Evolutionary conservation across 30 jellyfish, hydroid and myxozoan species (phyloP).

Genomic region (Aurelia sp.): DNA sequence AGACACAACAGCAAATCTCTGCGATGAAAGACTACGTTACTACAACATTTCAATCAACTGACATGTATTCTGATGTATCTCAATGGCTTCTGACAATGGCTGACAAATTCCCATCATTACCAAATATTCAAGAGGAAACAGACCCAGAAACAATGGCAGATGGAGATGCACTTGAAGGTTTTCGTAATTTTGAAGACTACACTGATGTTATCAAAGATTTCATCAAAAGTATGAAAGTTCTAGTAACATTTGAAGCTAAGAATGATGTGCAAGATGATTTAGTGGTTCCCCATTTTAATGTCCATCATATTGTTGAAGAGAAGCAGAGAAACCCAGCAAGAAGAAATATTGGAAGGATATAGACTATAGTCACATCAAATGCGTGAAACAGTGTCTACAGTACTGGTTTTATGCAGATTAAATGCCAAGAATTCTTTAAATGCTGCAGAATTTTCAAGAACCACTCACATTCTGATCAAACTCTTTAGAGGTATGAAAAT

Average conservation of each 20-base stretch:
- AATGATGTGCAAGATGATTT: conserved; percentile 32
- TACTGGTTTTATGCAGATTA: not conserved
- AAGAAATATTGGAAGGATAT: conserved; percentile 31
- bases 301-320: not conserved
- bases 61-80: conserved; percentile 12
- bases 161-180: not conserved
- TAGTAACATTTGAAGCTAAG: conserved; percentile 27
- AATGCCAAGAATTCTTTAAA: too few species aligned
- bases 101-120: conserved; percentile 6
- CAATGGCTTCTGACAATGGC: conserved; percentile 4
- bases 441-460: too few species aligned
- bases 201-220: conserved; percentile 53
- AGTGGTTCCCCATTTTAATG: conserved; percentile 33
- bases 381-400: not conserved
- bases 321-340: conserved; percentile 17
- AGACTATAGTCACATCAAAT: not conserved
- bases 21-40: not conserved
- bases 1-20: too few species aligned
- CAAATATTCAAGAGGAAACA: too few species aligned
- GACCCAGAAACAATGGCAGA: too few species aligned
- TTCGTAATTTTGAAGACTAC: conserved; percentile 30
- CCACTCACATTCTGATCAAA: too few species aligned
- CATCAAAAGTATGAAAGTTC: conserved; percentile 38
- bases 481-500: too few species aligned
- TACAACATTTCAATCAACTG: not conserved